Percentiles rank a stretch among this genome's conserved stretches.
phyloP scores from a whole-genome alignment of 2,888 invertebrate genomes.

The Campoplex capitator region DNA sequence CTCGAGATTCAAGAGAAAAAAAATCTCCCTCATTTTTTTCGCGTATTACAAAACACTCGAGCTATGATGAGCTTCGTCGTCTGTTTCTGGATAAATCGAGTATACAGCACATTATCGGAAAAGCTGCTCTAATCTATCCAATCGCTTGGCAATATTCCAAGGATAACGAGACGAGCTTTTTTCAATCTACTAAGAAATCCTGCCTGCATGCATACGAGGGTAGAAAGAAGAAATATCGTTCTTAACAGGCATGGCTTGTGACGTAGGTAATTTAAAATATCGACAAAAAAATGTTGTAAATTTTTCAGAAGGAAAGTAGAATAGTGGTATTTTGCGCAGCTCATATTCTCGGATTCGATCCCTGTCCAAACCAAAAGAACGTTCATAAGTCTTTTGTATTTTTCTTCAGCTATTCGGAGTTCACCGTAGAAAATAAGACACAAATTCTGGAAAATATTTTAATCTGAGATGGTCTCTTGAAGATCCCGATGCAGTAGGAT shows the following conservation, averaged over 20 bases:
- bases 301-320: background rate
- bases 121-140: conserved; percentile 63
- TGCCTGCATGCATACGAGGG: conserved; percentile 7
- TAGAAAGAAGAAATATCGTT: background rate
- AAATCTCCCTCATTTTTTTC: conserved; percentile 6
- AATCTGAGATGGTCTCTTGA: background rate
- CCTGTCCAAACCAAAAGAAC: background rate
- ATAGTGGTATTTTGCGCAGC: background rate
- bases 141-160: conserved; percentile 69
- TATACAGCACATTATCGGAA: conserved; percentile 45
- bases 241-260: background rate
- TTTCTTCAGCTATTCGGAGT: background rate
- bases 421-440: background rate
- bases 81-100: conserved; percentile 54
- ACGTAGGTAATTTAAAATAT: conserved; percentile 11
- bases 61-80: conserved; percentile 32
- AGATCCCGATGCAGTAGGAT: background rate
- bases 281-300: background rate
- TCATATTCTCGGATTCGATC: background rate
- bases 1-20: conserved; percentile 3
- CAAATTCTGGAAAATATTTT: background rate
- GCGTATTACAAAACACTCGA: background rate
- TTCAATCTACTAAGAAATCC: conserved; percentile 60
- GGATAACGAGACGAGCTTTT: conserved; percentile 63
- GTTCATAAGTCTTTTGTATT: background rate